Percentiles rank a stretch among this genome's conserved stretches.
Conservation (phyloP, 2,113 vertebrate genomes). For the Phocoena sinus region DNA sequence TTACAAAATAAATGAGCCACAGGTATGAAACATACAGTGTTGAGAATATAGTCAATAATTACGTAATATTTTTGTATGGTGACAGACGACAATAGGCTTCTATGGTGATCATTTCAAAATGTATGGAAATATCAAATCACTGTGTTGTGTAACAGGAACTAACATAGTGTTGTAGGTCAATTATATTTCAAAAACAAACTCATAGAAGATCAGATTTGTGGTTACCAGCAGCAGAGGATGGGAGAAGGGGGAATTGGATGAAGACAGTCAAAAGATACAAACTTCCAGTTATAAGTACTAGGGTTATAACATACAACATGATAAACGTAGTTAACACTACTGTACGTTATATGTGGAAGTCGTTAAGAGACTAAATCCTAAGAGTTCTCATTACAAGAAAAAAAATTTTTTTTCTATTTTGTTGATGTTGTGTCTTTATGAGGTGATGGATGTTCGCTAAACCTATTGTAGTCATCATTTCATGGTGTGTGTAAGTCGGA, state of each 20-base stretch:
- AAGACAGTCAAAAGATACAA: not conserved
- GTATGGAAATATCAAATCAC: not conserved
- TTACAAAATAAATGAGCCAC: not conserved
- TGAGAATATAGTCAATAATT: not conserved
- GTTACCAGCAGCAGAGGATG: not conserved
- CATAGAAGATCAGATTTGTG: not conserved
- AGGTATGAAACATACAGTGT: not conserved
- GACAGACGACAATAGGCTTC: not conserved
- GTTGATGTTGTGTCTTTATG: not conserved
- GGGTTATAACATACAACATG: not conserved
- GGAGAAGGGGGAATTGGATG: not conserved
- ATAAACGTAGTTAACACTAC: not conserved
- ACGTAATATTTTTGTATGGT: not conserved
- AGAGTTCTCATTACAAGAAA: not conserved
- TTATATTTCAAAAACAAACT: not conserved
- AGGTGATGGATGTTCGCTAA: not conserved
- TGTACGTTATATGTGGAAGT: not conserved
- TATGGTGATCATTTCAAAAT: not conserved
- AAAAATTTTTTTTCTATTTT: not conserved
- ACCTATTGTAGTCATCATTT: not conserved
- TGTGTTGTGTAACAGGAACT: not conserved
- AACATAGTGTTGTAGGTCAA: not conserved
- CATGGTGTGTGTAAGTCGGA: not conserved
- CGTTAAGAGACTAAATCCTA: not conserved
- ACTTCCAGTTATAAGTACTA: not conserved